Evolutionary conservation across 1,140 invertebrate species (phyloP).

Genomic region (Drosophila biarmipes): DNA sequence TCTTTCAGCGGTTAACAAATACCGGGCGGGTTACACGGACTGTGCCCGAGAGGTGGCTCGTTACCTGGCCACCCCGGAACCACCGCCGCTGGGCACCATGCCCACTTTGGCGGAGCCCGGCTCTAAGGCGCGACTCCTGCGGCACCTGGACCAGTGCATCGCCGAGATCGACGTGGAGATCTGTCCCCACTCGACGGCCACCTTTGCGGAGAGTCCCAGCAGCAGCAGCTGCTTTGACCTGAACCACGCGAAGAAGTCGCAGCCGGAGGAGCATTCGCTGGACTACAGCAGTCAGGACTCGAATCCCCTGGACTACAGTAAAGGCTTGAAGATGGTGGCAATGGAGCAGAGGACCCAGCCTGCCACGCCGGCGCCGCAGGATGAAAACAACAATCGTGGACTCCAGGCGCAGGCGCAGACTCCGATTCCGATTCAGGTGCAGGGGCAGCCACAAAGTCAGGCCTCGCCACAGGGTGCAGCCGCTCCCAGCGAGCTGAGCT

Average conservation of each 20-base stretch:
- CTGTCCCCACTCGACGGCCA: conserved; percentile 84
- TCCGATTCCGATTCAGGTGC: conserved; percentile 30
- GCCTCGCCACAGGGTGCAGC: conserved; percentile 26
- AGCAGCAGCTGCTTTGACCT: conserved; percentile 72
- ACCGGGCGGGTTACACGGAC: conserved; percentile 91
- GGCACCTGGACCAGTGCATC: conserved; percentile 90
- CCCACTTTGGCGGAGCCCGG: conserved; percentile 88
- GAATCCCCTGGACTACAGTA: conserved; percentile 82
- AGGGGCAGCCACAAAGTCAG: conserved; percentile 21
- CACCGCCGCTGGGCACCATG: conserved; percentile 87
- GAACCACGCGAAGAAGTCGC: conserved; percentile 50
- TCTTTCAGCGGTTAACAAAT: conserved; percentile 86
- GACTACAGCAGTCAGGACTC: conserved; percentile 84
- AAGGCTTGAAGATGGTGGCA: conserved; percentile 60
- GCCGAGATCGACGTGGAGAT: conserved; percentile 89
- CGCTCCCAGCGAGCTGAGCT: conserved; percentile 46
- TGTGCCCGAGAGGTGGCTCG: conserved; percentile 91
- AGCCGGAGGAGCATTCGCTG: conserved; percentile 75
- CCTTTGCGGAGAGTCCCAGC: conserved; percentile 75
- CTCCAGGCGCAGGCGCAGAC: conserved; percentile 39
- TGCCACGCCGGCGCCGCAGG: conserved; percentile 55
- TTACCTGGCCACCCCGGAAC: conserved; percentile 88
- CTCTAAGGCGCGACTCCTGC: conserved; percentile 88
- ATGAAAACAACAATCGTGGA: conserved; percentile 80
- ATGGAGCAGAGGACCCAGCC: conserved; percentile 48